Percentiles rank a stretch among this genome's conserved stretches.
Conservation (phyloP, 2,888 invertebrate genomes). For the Scotopteryx bipunctaria region DNA sequence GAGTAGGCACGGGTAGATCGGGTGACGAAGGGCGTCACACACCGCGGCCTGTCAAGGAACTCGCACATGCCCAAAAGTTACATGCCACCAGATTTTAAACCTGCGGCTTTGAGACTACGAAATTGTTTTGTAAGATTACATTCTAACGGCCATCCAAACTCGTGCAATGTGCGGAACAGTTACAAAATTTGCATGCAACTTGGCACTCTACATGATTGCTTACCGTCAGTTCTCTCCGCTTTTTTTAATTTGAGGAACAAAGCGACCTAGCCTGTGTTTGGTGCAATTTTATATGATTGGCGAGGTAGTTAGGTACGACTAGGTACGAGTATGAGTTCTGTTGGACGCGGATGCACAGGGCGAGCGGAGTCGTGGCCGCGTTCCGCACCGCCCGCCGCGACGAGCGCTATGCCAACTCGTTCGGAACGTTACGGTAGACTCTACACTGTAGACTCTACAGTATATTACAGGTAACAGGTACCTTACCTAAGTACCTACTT, state of each 20-base stretch:
- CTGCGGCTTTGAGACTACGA: not conserved
- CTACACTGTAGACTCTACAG: too few relatives aligned
- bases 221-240: not conserved
- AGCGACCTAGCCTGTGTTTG: not conserved
- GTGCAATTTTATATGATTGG: conserved; percentile 3
- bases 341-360: too few relatives aligned
- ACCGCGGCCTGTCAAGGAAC: conserved; percentile 23
- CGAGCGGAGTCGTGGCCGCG: conserved; percentile 30
- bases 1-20: conserved; percentile 41
- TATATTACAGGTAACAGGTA: too few relatives aligned
- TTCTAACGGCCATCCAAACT: conserved; percentile 12
- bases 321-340: not conserved
- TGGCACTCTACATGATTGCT: conserved; percentile 4
- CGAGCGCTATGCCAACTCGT: conserved; percentile 31
- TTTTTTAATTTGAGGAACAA: not conserved
- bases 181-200: conserved; percentile 20
- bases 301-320: not conserved
- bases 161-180: conserved; percentile 17
- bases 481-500: too few relatives aligned
- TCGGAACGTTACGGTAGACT: conserved; percentile 32
- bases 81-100: not conserved
- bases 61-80: conserved; percentile 7
- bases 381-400: conserved; percentile 30
- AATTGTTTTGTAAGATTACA: conserved; percentile 14
- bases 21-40: conserved; percentile 47